phyloP scores from a whole-genome alignment of 2,797 vertebrate species.

The Psittacula derbiana region DNA sequence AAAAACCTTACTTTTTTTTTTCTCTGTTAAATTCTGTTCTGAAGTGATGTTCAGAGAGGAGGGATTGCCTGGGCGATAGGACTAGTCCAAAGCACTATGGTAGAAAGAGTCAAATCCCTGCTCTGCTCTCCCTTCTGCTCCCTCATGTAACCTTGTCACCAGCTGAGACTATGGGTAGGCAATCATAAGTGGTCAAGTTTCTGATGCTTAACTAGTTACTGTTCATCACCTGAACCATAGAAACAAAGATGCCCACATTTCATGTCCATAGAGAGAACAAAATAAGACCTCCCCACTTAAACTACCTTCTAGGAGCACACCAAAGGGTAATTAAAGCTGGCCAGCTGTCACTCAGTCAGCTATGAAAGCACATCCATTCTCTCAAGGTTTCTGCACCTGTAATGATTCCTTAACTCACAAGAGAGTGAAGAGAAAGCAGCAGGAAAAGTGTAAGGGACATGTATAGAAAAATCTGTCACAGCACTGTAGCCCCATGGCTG shows the following conservation, averaged over 20 bases:
- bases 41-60: constrained; percentile 1
- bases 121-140: neutral
- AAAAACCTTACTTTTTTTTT: neutral
- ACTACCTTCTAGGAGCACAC: neutral
- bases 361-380: neutral
- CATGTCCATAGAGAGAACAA: neutral
- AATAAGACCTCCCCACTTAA: neutral
- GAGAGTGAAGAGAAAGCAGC: neutral
- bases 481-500: neutral
- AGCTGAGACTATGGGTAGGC: neutral
- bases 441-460: neutral
- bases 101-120: neutral
- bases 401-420: neutral
- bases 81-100: neutral
- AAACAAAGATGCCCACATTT: constrained; percentile 11
- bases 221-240: neutral
- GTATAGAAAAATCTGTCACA: neutral
- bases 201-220: constrained; percentile 29
- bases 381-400: neutral
- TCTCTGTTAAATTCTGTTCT: neutral
- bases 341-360: constrained; percentile 34
- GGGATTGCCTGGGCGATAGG: neutral
- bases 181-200: neutral
- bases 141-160: neutral
- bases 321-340: constrained; percentile 28